Conservation (phyloP, 2,797 vertebrate genomes). For the Darevskia mixta region DNA sequence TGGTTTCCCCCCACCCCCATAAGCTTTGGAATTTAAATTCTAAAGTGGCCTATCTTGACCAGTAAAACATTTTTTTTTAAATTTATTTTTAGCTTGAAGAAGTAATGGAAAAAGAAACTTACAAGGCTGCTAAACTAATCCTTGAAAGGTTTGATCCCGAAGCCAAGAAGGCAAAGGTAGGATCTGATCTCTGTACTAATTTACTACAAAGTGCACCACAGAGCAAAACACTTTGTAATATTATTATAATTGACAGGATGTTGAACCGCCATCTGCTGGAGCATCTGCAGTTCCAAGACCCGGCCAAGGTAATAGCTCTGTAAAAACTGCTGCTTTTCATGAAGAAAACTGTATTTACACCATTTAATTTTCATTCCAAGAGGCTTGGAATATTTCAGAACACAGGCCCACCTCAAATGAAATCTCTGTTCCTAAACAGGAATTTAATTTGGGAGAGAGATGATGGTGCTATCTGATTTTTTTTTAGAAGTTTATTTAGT, state of each 20-base stretch:
- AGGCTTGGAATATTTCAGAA: conserved; percentile 32
- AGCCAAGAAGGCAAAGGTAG: conserved; percentile 90
- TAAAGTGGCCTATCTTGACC: conserved; percentile 42
- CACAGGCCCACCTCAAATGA: conserved; percentile 3
- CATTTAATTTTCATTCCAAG: conserved; percentile 62
- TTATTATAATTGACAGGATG: conserved; percentile 83
- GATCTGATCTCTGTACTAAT: conserved; percentile 66
- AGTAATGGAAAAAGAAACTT: conserved; percentile 99
- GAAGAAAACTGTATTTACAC: conserved; percentile 69
- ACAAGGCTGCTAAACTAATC: conserved; percentile 98
- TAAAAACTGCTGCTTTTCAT: conserved; percentile 75
- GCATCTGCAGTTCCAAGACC: conserved; percentile 87
- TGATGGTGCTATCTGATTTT: not conserved
- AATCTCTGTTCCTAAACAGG: conserved; percentile 50
- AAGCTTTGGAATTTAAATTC: conserved; percentile 6
- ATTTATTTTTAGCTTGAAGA: conserved; percentile 91
- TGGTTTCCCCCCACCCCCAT: too few species aligned
- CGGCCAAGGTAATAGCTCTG: conserved; percentile 91
- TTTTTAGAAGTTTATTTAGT: not conserved
- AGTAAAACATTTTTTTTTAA: conserved; percentile 51
- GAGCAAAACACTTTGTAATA: conserved; percentile 59
- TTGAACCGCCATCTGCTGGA: conserved; percentile 84
- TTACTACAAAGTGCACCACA: conserved; percentile 54
- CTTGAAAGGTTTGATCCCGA: conserved; percentile 98
- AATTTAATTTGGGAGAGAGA: conserved; percentile 42